phyloP scores from a whole-genome alignment of 2,113 vertebrate species.

The Nipponia nippon region DNA sequence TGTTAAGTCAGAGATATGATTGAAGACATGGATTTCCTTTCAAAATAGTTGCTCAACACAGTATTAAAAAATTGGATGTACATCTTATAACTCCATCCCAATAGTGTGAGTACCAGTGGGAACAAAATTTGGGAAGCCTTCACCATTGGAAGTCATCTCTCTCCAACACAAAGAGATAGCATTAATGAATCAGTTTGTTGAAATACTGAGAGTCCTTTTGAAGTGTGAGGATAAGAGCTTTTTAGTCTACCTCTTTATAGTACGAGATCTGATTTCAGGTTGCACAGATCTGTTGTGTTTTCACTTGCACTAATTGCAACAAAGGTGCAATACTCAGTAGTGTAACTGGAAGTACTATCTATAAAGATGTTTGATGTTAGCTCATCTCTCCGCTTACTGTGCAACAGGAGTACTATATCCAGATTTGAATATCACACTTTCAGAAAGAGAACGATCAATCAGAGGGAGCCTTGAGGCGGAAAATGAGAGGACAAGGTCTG shows the following conservation, averaged over 20 bases:
- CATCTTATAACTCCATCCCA: not conserved
- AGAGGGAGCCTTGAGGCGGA: not conserved
- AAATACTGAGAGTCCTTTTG: not conserved
- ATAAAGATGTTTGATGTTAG: not conserved
- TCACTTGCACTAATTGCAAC: not conserved
- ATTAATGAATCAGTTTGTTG: not conserved
- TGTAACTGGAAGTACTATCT: not conserved
- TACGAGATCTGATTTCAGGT: not conserved
- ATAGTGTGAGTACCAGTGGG: not conserved
- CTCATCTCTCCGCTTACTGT: not conserved
- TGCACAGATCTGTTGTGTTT: fast-evolving
- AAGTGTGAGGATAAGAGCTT: not conserved
- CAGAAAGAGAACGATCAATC: not conserved
- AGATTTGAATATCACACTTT: not conserved
- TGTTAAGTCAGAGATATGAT: not conserved
- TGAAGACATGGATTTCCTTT: not conserved
- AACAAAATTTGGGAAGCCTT: not conserved
- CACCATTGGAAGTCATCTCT: not conserved
- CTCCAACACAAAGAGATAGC: not conserved
- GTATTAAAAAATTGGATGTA: not conserved
- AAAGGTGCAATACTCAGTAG: not conserved
- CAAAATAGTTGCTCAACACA: not conserved
- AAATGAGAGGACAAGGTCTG: not conserved
- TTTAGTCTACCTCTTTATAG: not conserved
- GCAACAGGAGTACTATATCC: not conserved